Conservation (phyloP, 2,113 vertebrate species). For the Clarias gariepinus region DNA sequence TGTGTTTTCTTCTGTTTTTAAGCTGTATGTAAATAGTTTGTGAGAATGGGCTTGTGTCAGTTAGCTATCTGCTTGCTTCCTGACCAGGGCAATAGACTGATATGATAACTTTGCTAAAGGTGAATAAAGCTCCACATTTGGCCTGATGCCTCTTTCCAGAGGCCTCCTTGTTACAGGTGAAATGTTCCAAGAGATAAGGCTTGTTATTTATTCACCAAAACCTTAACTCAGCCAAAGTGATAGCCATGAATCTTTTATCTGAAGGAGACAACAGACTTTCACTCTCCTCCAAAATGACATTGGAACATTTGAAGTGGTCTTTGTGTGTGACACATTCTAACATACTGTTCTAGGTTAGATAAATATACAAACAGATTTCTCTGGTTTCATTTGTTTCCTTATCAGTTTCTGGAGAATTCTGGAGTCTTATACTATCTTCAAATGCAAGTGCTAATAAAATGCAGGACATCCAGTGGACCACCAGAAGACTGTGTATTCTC, state of each 20-base stretch:
- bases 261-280: background rate
- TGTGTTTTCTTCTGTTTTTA: background rate
- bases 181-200: constrained; percentile 35
- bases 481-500: background rate
- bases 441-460: constrained; percentile 15
- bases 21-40: background rate
- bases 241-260: constrained; percentile 20
- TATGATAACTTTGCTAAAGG: background rate
- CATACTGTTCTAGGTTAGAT: constrained; percentile 36
- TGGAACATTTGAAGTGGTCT: constrained; percentile 49
- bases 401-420: background rate
- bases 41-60: background rate
- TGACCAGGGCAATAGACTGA: background rate
- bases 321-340: constrained; percentile 35
- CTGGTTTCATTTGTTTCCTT: constrained; percentile 20
- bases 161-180: background rate
- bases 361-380: constrained; percentile 20
- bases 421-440: background rate
- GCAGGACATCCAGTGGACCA: background rate
- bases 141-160: background rate
- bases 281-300: constrained; percentile 30
- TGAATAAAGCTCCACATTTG: background rate
- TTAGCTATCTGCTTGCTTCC: background rate
- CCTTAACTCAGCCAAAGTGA: background rate
- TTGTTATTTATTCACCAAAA: constrained; percentile 12